Conservation (phyloP, 2,888 invertebrate species). For the Harmothoe impar region DNA sequence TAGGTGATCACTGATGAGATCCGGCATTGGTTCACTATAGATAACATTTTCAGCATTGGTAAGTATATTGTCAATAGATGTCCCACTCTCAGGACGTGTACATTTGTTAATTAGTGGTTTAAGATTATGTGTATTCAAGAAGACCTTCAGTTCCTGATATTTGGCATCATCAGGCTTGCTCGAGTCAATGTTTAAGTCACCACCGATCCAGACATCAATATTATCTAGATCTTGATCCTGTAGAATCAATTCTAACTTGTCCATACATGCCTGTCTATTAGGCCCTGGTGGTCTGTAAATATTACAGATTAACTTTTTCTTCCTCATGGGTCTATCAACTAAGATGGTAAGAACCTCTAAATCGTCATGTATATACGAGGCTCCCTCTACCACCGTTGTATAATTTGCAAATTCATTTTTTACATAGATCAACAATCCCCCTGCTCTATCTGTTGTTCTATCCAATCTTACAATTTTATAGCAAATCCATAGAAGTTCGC, state of each 20-base stretch:
- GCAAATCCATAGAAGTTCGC: not conserved
- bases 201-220: too few species aligned
- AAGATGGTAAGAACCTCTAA: not conserved
- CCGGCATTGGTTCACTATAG: not conserved
- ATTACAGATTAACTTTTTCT: too few species aligned
- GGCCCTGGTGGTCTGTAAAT: not conserved
- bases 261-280: not conserved
- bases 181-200: too few species aligned
- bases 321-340: not conserved
- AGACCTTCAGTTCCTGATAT: not conserved
- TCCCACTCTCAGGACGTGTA: not conserved
- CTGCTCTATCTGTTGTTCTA: not conserved
- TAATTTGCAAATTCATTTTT: too few species aligned
- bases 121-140: not conserved
- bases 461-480: not conserved
- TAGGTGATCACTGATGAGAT: not conserved
- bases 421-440: not conserved
- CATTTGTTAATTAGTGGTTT: not conserved
- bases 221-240: not conserved
- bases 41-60: not conserved
- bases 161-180: not conserved
- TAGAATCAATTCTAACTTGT: not conserved
- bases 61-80: not conserved
- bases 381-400: not conserved
- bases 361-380: not conserved